Evolutionary conservation across 2,888 invertebrate genomes (phyloP), one percentile per base, ranked within the genome.

Genomic region (Ennomos quercinarius): DNA sequence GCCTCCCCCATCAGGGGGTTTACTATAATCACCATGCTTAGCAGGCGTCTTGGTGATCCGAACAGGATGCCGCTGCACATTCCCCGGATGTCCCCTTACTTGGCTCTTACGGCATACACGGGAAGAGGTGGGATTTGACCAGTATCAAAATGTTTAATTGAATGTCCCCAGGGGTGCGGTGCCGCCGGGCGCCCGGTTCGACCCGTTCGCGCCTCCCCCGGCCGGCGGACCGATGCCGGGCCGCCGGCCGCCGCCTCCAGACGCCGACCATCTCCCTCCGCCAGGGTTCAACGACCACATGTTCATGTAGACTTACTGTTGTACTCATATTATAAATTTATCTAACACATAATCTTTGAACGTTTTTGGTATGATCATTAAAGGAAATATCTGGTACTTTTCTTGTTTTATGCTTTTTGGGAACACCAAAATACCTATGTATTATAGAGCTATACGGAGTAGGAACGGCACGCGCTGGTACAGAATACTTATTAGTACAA

Each of bases 171-270:
- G 95, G 72, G 91, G 91, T 5, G 81, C 90, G 10, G 90, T 93
- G 10, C 97, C 96, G 1, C 97, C 97, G 0, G 96, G 97, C 10
- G 96, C 97, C 3, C 93, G 97, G 56, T 98, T 97, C 83, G 97
- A 98, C 89, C 98, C 97, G 0, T 96, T 97, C 80, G 97, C 97
- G 65, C 88, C 91, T 2, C 90, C 91, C 0, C 96, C 95, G 17
- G 97, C 97, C 0, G 93, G 93, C 10, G 93, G 86, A 8, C 91
- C 89, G 8, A 75, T 90, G 63, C 88, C 87, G 0, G 83, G 84
- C 59, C 82, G 87, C 10, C 72, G 93, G 64, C 87, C 81, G 42
- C 88, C 91, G 2, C 91, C 91, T 0, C 96, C 95, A 0, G 96
- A 96, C 76, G 94, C 95, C 10, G 96, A 97, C 83, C 96, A 97